Conservation (phyloP, 1,140 invertebrate species). For the Paraescarpia echinospica region DNA sequence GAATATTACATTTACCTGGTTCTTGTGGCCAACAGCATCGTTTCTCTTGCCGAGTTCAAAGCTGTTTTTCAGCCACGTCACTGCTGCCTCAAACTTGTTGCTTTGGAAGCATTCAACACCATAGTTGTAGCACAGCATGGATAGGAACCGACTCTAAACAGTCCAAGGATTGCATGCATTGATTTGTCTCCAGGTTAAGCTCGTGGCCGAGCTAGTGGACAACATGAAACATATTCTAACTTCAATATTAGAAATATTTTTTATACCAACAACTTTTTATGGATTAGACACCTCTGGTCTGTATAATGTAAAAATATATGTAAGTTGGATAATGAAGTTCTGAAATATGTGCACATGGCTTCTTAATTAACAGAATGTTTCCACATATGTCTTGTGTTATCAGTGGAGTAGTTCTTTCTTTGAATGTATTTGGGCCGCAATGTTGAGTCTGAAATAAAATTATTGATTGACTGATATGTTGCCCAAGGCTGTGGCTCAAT, state of each 20-base stretch:
- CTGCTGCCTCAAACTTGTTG: conserved; percentile 35
- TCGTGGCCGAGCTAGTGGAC: too few relatives aligned
- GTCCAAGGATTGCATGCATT: not conserved
- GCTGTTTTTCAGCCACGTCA: conserved; percentile 45
- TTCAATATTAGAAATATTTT: not conserved
- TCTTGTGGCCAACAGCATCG: conserved; percentile 34
- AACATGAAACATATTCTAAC: not conserved
- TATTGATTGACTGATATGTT: too few relatives aligned
- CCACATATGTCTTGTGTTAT: too few relatives aligned
- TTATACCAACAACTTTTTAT: not conserved
- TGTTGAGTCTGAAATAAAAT: too few relatives aligned
- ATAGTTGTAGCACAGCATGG: conserved; percentile 49
- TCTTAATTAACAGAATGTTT: too few relatives aligned
- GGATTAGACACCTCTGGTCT: too few relatives aligned
- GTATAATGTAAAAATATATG: too few relatives aligned
- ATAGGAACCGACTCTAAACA: conserved; percentile 25
- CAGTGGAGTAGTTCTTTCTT: too few relatives aligned
- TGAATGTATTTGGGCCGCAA: too few relatives aligned
- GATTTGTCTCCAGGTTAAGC: not conserved
- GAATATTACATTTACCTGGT: conserved; percentile 35
- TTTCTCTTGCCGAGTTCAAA: conserved; percentile 45
- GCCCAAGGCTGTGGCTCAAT: not conserved
- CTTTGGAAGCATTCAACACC: conserved; percentile 45
- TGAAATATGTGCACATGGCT: too few relatives aligned
- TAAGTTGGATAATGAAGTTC: too few relatives aligned